A percentile compares a stretch with the other conserved stretches of the same genome.
Evolutionary conservation across 2,113 vertebrate genomes (phyloP).

Genomic region (Phalacrocorax carbo): DNA sequence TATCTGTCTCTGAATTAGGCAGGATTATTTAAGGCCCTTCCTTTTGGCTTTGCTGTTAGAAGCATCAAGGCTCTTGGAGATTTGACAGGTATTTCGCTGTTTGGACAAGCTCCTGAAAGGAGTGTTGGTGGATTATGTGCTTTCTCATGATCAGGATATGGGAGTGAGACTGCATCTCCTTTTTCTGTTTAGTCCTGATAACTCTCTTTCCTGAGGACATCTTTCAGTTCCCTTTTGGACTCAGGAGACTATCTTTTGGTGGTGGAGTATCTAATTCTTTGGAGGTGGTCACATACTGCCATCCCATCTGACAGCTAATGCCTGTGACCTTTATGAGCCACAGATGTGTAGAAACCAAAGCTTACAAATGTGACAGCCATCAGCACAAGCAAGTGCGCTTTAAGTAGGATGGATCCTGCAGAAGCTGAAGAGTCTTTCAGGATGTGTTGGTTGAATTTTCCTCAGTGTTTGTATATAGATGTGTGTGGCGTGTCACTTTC

Average conservation of each 20-base stretch:
- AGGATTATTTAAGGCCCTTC: not conserved
- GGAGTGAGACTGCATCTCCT: not conserved
- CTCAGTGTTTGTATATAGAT: not conserved
- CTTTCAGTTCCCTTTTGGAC: not conserved
- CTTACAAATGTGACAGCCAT: not conserved
- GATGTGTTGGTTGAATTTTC: not conserved
- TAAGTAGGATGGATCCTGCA: not conserved
- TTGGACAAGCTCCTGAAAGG: not conserved
- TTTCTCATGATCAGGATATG: not conserved
- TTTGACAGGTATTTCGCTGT: not conserved
- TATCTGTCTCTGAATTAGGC: not conserved
- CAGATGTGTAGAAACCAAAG: not conserved
- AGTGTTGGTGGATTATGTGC: not conserved
- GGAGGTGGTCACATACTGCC: not conserved
- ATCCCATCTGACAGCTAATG: not conserved
- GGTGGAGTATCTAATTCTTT: not conserved
- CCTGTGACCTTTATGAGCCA: not conserved
- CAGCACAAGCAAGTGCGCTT: not conserved
- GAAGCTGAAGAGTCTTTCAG: not conserved
- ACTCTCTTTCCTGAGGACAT: not conserved
- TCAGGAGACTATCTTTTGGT: not conserved
- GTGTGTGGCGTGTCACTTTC: not conserved
- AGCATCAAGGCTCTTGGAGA: not conserved
- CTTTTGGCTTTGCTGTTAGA: not conserved
- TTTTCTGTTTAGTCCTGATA: not conserved